phyloP scores from a whole-genome alignment of 2,797 vertebrate species.

The Lacerta viridis region DNA sequence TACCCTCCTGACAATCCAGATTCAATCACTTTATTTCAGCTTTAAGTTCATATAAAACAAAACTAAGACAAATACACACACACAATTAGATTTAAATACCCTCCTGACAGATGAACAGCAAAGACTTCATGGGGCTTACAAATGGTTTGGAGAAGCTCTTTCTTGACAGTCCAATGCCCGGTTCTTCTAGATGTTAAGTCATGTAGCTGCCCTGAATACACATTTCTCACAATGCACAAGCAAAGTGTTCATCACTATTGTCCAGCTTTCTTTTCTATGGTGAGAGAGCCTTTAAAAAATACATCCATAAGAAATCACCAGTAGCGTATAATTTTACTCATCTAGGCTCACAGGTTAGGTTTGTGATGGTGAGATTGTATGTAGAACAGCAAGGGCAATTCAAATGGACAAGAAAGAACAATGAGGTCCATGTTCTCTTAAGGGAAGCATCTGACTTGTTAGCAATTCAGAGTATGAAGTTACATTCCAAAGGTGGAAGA shows the following conservation, averaged over 20 bases:
- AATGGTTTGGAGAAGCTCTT: background rate
- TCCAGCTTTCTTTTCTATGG: background rate
- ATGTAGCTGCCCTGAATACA: background rate
- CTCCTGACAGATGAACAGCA: no score
- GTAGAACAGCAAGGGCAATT: no score
- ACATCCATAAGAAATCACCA: background rate
- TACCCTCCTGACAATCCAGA: no score
- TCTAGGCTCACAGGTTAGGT: background rate
- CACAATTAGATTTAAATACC: no score
- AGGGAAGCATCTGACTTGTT: conserved; percentile 45
- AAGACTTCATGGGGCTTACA: background rate
- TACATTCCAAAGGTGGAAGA: conserved; percentile 51
- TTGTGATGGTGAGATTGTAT: background rate
- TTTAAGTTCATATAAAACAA: no score
- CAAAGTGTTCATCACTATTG: no score
- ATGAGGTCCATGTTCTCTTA: conserved; percentile 44
- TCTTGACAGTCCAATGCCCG: no score
- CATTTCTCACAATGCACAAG: no score
- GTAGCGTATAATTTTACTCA: background rate
- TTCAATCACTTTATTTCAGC: no score
- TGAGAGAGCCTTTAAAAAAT: background rate
- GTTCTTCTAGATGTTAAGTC: background rate
- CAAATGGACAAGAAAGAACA: conserved; percentile 41
- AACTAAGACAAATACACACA: no score
- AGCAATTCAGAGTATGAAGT: conserved; percentile 39